phyloP scores from a whole-genome alignment of 1,140 invertebrate genomes.

The Drosophila bifasciata region DNA sequence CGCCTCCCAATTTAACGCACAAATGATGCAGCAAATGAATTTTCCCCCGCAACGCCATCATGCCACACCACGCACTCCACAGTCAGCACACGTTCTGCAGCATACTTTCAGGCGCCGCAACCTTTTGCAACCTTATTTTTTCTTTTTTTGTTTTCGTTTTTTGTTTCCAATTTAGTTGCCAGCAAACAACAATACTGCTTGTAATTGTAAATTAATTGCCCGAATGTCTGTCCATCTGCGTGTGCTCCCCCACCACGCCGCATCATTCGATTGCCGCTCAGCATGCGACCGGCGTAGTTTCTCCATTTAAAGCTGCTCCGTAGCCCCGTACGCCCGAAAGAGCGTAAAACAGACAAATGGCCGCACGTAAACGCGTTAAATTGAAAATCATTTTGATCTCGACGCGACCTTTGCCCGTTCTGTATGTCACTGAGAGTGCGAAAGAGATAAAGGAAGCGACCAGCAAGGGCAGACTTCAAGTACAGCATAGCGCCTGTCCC shows the following conservation, averaged over 20 bases:
- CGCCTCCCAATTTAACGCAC: slow-evolving; percentile 67
- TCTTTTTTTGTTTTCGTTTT: background rate
- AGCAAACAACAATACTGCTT: slow-evolving; percentile 10
- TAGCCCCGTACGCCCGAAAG: background rate
- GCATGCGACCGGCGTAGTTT: slow-evolving; percentile 35
- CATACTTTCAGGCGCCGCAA: slow-evolving; percentile 56
- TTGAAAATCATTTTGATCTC: slow-evolving; percentile 83
- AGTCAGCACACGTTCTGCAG: slow-evolving; percentile 9
- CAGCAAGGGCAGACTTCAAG: slow-evolving; percentile 38
- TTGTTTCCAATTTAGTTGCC: slow-evolving; percentile 23
- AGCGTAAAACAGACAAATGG: slow-evolving; percentile 65
- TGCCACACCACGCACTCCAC: background rate
- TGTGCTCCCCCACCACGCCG: no score
- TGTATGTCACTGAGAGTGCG: slow-evolving; percentile 15
- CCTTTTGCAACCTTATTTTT: no score
- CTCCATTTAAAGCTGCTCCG: slow-evolving; percentile 42
- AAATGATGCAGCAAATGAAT: slow-evolving; percentile 51
- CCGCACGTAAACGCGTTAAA: slow-evolving; percentile 79
- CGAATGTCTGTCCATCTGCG: slow-evolving; percentile 7
- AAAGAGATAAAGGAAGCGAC: slow-evolving; percentile 16
- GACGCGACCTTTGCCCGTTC: slow-evolving; percentile 63
- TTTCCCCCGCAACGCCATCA: slow-evolving; percentile 22
- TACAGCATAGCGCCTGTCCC: slow-evolving; percentile 46
- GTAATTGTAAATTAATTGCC: slow-evolving; percentile 77
- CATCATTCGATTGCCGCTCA: slow-evolving; percentile 11